These are phyloP conservation scores for Tanytarsus gracilentus DNA, from an alignment of 2,888 invertebrate species.

Conservation along the genomic window DNA sequence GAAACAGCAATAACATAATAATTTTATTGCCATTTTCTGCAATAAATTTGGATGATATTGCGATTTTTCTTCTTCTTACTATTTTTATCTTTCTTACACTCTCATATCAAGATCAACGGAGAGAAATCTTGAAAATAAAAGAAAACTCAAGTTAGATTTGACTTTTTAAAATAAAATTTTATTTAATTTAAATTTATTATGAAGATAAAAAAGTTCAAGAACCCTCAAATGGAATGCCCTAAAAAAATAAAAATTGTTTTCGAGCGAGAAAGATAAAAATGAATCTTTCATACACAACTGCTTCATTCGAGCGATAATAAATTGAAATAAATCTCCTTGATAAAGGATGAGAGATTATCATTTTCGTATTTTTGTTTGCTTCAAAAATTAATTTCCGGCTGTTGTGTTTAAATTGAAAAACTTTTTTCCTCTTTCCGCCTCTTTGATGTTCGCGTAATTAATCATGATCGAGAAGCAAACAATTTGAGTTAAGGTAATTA, in stretches of 20 bases:
- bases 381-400: constrained; percentile 12
- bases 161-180: too few species aligned
- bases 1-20: constrained; percentile 23
- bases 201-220: too few species aligned
- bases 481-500: constrained; percentile 3
- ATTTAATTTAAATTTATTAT: too few species aligned
- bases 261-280: constrained; percentile 15
- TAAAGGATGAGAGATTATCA: constrained; percentile 12
- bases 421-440: background rate
- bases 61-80: constrained; percentile 21
- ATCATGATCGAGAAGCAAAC: constrained; percentile 9
- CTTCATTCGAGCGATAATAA: background rate
- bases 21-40: constrained; percentile 26
- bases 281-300: constrained; percentile 10
- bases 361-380: background rate
- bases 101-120: background rate
- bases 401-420: constrained; percentile 15
- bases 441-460: constrained; percentile 7
- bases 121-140: background rate
- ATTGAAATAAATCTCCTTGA: constrained; percentile 5
- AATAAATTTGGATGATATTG: constrained; percentile 26
- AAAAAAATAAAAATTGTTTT: too few species aligned
- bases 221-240: too few species aligned
- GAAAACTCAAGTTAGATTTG: background rate
- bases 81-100: background rate